A percentile compares a stretch with the other conserved stretches of the same genome.
Conservation (phyloP, 2,888 invertebrate genomes). For the Tetanocera ferruginea region DNA sequence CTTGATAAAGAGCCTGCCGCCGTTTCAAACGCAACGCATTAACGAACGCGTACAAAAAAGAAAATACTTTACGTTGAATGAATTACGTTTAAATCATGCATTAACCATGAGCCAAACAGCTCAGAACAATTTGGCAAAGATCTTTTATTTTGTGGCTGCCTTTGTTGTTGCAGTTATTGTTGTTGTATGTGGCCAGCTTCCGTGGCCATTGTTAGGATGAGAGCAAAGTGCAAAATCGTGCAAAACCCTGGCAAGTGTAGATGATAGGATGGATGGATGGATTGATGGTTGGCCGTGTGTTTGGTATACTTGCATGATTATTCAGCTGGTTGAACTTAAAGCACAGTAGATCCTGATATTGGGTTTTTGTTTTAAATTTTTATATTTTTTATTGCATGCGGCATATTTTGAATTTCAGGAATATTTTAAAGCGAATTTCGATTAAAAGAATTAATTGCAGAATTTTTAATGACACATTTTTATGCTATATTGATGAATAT, state of each 20-base stretch:
- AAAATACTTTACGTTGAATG: constrained; percentile 53
- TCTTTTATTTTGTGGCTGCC: constrained; percentile 52
- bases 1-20: constrained; percentile 1
- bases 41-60: constrained; percentile 56
- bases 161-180: neutral
- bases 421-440: too few species aligned
- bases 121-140: constrained; percentile 55
- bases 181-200: neutral
- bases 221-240: constrained; percentile 49
- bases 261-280: neutral
- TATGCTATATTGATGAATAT: too few species aligned
- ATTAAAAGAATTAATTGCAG: too few species aligned
- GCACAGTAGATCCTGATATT: too few species aligned
- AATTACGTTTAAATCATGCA: constrained; percentile 59
- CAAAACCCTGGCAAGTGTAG: constrained; percentile 18
- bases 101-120: constrained; percentile 60
- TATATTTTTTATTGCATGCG: neutral
- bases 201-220: constrained; percentile 13
- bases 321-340: neutral
- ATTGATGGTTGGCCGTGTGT: neutral
- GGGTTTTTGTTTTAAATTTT: too few species aligned
- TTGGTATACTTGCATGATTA: neutral
- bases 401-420: neutral
- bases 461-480: too few species aligned
- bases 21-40: neutral